Conservation (phyloP, 2,113 vertebrate genomes). For the Myrmophylax atrothorax region DNA sequence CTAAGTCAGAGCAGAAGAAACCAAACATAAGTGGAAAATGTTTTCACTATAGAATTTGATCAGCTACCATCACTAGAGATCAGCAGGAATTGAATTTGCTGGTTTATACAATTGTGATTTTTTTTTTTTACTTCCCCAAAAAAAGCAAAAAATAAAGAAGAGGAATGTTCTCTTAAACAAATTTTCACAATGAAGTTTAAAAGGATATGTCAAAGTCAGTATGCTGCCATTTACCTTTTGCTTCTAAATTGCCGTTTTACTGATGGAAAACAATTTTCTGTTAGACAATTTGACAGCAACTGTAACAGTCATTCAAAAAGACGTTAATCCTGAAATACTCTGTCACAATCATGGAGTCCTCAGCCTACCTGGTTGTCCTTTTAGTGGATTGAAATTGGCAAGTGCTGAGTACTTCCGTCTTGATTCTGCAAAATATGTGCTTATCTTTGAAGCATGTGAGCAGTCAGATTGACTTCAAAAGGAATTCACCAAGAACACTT, state of each 20-base stretch:
- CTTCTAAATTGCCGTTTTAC: neutral
- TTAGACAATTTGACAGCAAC: neutral
- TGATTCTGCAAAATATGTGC: neutral
- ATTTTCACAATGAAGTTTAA: neutral
- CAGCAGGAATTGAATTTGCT: neutral
- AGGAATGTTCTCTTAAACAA: neutral
- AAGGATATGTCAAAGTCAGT: neutral
- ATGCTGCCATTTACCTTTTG: neutral
- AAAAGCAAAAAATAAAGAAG: neutral
- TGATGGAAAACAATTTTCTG: conserved; percentile 9
- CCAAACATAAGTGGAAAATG: neutral
- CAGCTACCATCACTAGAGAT: neutral
- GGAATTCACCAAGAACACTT: neutral
- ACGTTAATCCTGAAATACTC: neutral
- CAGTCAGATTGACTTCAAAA: neutral
- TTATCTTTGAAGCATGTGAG: conserved; percentile 37
- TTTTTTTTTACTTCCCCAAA: neutral
- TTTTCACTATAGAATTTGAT: neutral
- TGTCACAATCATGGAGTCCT: neutral
- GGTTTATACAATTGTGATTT: neutral
- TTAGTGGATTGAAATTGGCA: neutral
- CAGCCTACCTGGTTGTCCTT: conserved; percentile 3
- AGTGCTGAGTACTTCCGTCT: neutral
- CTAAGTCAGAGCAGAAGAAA: neutral
- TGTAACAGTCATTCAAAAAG: neutral